Percentiles rank a stretch among this genome's conserved stretches.
phyloP scores from a whole-genome alignment of 2,888 invertebrate species.

The Phrixothrix hirtus region DNA sequence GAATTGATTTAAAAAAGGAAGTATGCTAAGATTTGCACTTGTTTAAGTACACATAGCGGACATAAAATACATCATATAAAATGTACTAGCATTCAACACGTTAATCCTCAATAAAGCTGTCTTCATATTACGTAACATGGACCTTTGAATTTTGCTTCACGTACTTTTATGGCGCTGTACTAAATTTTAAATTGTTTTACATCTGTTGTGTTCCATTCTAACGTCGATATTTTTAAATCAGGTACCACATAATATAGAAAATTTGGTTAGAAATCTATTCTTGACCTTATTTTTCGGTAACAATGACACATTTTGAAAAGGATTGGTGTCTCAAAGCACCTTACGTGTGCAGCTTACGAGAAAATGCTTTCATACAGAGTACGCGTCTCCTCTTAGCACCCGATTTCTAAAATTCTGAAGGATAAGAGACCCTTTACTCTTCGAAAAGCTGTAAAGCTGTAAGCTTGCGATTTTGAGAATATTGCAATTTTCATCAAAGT shows the following conservation, averaged over 20 bases:
- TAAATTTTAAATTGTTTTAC: not conserved
- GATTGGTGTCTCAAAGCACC: constrained; percentile 27
- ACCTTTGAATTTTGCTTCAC: not conserved
- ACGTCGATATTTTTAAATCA: constrained; percentile 8
- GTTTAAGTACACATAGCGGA: not conserved
- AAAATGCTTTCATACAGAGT: constrained; percentile 30
- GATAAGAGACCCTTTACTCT: constrained; percentile 26
- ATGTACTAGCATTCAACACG: not conserved
- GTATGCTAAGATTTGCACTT: not conserved
- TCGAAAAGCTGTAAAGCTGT: constrained; percentile 23
- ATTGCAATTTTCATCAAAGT: constrained; percentile 16
- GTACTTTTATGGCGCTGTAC: not conserved
- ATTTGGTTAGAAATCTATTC: constrained; percentile 21
- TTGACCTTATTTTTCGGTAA: constrained; percentile 27
- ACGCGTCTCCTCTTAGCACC: constrained; percentile 20
- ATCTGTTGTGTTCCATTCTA: not conserved
- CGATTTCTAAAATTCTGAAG: constrained; percentile 22
- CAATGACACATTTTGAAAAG: constrained; percentile 27
- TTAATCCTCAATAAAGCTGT: not conserved
- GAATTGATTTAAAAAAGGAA: not conserved
- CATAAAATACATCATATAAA: not conserved
- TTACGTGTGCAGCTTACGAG: constrained; percentile 31
- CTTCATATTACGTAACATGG: not conserved
- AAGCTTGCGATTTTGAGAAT: constrained; percentile 18
- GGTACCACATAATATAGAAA: constrained; percentile 7